Evolutionary conservation across 2,797 vertebrate species (phyloP).

Genomic region (Synaphobranchus kaupii): DNA sequence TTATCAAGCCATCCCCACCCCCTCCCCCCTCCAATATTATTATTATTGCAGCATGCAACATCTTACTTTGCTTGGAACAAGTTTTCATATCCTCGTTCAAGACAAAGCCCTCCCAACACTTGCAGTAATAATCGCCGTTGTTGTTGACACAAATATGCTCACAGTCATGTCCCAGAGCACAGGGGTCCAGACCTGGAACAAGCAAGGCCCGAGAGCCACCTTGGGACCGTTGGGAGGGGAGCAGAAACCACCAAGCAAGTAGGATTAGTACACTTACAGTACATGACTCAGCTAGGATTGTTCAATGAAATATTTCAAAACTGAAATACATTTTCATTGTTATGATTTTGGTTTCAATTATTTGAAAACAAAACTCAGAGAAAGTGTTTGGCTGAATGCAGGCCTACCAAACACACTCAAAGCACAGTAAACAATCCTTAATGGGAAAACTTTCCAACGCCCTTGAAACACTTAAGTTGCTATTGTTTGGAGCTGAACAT

Average conservation of each 20-base stretch:
- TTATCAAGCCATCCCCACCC: too few relatives aligned
- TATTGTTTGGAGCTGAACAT: too few relatives aligned
- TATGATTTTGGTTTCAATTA: not conserved
- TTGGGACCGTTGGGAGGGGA: not conserved
- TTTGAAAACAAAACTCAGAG: not conserved
- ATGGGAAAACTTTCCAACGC: too few relatives aligned
- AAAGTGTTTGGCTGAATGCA: not conserved
- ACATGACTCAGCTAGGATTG: not conserved
- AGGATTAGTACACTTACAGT: not conserved
- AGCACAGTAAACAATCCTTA: too few relatives aligned
- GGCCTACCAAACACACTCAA: too few relatives aligned
- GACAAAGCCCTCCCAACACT: constrained; percentile 64
- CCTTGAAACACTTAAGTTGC: too few relatives aligned
- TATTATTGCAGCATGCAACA: not conserved
- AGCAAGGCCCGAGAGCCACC: not conserved
- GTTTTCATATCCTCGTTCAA: constrained; percentile 65
- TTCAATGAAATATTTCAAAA: not conserved
- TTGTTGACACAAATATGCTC: constrained; percentile 64
- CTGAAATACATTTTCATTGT: not conserved
- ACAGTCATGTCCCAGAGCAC: constrained; percentile 61
- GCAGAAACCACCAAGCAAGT: not conserved
- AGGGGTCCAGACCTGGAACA: constrained; percentile 37
- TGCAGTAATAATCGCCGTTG: constrained; percentile 54
- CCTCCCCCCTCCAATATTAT: not conserved
- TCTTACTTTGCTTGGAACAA: constrained; percentile 48